Percentiles rank a stretch among this genome's conserved stretches.
phyloP scores from a whole-genome alignment of 2,113 vertebrate genomes.

The Cottus gobio region DNA sequence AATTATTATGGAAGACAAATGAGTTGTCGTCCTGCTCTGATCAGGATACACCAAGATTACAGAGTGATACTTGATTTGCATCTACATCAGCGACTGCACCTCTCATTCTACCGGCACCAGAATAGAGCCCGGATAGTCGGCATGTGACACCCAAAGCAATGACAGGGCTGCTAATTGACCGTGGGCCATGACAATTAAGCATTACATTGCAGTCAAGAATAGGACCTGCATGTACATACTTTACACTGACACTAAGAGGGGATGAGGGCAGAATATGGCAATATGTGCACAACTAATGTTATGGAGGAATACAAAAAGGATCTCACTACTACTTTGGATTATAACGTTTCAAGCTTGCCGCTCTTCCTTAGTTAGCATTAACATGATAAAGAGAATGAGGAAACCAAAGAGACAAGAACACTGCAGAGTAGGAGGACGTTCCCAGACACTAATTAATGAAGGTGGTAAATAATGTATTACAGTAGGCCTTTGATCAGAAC shows the following conservation, averaged over 20 bases:
- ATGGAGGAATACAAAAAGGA: background rate
- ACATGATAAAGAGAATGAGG: slow-evolving; percentile 18
- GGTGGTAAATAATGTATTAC: background rate
- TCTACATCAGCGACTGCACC: background rate
- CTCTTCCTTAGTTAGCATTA: slow-evolving; percentile 7
- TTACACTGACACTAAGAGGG: background rate
- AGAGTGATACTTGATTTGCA: background rate
- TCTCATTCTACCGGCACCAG: background rate
- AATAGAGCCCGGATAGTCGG: background rate
- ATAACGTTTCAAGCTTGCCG: background rate
- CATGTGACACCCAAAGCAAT: background rate
- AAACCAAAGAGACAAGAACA: slow-evolving; percentile 4
- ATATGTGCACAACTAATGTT: background rate
- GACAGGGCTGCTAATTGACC: background rate
- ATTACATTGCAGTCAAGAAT: background rate
- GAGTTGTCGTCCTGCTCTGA: background rate
- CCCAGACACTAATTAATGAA: background rate
- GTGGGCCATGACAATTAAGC: background rate
- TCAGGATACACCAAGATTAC: background rate
- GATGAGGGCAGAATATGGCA: background rate
- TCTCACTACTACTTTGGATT: background rate
- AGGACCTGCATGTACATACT: background rate
- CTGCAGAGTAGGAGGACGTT: background rate
- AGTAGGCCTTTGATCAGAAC: slow-evolving; percentile 16
- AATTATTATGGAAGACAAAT: background rate